Conservation (phyloP, 2,797 vertebrate genomes). For the Poliocrania exsul region DNA sequence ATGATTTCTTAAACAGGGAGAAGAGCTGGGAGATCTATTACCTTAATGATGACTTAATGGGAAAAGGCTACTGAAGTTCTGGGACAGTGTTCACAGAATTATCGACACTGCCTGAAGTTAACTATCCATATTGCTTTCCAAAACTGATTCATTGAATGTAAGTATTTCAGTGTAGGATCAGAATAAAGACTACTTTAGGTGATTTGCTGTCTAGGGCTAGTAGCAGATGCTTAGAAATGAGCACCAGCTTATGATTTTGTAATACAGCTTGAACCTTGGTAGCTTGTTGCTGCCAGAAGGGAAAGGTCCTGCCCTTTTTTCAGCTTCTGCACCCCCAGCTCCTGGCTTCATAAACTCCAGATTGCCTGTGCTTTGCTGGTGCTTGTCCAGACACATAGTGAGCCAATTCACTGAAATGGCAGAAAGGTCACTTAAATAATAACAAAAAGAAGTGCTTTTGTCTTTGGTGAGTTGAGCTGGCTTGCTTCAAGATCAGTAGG, state of each 20-base stretch:
- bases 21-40: neutral
- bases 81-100: neutral
- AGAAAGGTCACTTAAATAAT: neutral
- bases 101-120: neutral
- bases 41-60: neutral
- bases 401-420: neutral
- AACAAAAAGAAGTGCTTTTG: neutral
- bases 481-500: neutral
- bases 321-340: neutral
- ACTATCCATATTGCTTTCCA: neutral
- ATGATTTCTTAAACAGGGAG: neutral
- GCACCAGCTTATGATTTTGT: neutral
- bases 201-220: neutral
- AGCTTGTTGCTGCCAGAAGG: neutral
- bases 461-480: neutral
- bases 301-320: neutral
- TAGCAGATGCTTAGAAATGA: constrained; percentile 2
- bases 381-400: neutral
- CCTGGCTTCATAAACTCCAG: neutral
- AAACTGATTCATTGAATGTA: neutral
- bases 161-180: neutral
- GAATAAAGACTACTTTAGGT: constrained; percentile 38
- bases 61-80: neutral
- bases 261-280: neutral
- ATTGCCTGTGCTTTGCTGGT: neutral